These are phyloP conservation scores for Leucania comma DNA, from an alignment of 2,888 invertebrate species.

Conservation along the genomic window DNA sequence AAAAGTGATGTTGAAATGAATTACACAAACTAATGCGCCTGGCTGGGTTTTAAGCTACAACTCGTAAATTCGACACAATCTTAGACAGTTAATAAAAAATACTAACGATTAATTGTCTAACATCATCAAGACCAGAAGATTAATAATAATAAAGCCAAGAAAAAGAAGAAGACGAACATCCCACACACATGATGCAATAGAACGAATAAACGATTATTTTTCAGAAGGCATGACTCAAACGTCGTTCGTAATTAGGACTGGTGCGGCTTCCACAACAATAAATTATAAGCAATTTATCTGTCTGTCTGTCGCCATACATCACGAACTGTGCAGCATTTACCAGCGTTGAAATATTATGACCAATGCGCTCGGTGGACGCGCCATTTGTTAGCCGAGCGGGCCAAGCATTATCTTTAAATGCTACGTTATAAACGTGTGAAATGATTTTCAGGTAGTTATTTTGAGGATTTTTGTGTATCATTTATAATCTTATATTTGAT, in stretches of 20 bases:
- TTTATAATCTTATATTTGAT: too few relatives aligned
- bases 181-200: slow-evolving; percentile 52
- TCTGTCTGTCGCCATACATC: slow-evolving; percentile 89
- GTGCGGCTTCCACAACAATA: slow-evolving; percentile 85
- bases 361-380: slow-evolving; percentile 74
- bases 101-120: not conserved
- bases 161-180: slow-evolving; percentile 6
- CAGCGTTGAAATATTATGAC: slow-evolving; percentile 87
- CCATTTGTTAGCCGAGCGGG: slow-evolving; percentile 75
- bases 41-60: too few relatives aligned
- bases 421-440: slow-evolving; percentile 40
- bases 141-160: slow-evolving; percentile 15
- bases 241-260: slow-evolving; percentile 83
- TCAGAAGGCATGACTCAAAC: slow-evolving; percentile 73
- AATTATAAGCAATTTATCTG: slow-evolving; percentile 90
- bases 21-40: too few relatives aligned
- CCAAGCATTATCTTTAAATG: slow-evolving; percentile 59
- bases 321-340: slow-evolving; percentile 81
- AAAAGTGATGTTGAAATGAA: too few relatives aligned
- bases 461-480: not conserved
- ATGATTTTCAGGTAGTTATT: slow-evolving; percentile 46
- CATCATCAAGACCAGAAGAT: slow-evolving; percentile 8
- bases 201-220: slow-evolving; percentile 69
- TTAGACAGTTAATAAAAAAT: not conserved
- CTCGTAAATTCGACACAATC: too few relatives aligned